These are phyloP conservation scores for Paracanthobrama guichenoti DNA, from an alignment of 2,113 vertebrate genomes.

Conservation along the genomic window DNA sequence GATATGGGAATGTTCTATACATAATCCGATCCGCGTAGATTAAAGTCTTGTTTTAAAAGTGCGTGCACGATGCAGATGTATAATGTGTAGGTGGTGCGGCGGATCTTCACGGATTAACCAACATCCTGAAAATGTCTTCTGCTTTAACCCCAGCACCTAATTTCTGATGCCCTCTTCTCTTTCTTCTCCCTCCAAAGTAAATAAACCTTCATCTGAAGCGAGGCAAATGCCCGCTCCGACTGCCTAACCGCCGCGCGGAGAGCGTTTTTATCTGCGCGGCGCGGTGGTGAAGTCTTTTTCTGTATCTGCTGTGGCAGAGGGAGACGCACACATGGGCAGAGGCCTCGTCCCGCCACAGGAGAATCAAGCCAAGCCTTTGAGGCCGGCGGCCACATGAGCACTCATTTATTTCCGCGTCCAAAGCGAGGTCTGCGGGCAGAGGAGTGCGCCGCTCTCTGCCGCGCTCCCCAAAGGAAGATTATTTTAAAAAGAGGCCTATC, in stretches of 20 bases:
- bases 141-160: constrained; percentile 35
- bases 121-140: constrained; percentile 10
- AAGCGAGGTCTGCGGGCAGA: constrained; percentile 35
- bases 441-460: constrained; percentile 25
- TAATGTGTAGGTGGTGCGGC: constrained; percentile 1
- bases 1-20: too few species aligned
- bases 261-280: constrained; percentile 7
- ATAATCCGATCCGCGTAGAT: neutral
- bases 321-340: neutral
- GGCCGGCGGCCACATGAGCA: neutral
- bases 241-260: constrained; percentile 3
- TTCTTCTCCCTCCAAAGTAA: constrained; percentile 37
- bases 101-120: constrained; percentile 19
- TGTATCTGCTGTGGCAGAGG: constrained; percentile 5
- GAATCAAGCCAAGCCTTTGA: constrained; percentile 37
- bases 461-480: constrained; percentile 39
- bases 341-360: neutral
- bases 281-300: neutral
- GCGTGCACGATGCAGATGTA: neutral
- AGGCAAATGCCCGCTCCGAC: constrained; percentile 1
- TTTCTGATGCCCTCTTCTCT: constrained; percentile 28
- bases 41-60: neutral
- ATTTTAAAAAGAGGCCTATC: constrained; percentile 50
- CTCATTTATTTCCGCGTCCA: constrained; percentile 48
- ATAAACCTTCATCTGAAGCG: constrained; percentile 37